Conservation (phyloP, 2,888 invertebrate species). For the Erpobdella octoculata region DNA sequence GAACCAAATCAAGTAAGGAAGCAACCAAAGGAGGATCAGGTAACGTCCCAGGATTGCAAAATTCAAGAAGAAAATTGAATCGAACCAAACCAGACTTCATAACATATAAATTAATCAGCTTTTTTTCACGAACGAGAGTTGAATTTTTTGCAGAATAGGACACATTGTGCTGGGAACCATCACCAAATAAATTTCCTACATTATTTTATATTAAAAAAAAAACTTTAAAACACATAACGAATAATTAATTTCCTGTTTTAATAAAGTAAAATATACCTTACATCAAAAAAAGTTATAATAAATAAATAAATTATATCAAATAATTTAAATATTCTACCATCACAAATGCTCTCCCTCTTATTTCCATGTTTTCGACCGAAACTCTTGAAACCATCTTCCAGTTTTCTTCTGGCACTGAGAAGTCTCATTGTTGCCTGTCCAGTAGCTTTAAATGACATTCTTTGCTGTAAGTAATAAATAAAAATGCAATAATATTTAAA, state of each 20-base stretch:
- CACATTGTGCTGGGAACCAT: background rate
- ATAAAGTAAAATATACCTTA: background rate
- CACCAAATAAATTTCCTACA: background rate
- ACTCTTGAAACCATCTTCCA: constrained; percentile 74
- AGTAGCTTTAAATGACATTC: constrained; percentile 51
- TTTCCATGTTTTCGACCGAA: constrained; percentile 61
- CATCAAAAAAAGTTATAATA: background rate
- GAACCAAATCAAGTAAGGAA: constrained; percentile 82
- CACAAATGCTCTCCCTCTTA: constrained; percentile 79
- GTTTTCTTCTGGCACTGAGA: constrained; percentile 62
- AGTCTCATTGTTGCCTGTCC: constrained; percentile 53
- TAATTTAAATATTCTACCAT: too few relatives aligned
- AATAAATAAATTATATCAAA: too few relatives aligned
- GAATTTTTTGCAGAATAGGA: background rate
- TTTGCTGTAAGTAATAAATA: constrained; percentile 9
- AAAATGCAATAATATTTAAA: background rate
- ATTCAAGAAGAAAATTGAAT: constrained; percentile 84
- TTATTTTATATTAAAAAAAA: background rate
- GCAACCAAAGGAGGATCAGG: constrained; percentile 93
- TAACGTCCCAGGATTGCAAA: constrained; percentile 86
- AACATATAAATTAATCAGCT: constrained; percentile 66
- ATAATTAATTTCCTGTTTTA: background rate
- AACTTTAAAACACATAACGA: background rate
- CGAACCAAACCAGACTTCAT: constrained; percentile 79
- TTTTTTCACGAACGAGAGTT: constrained; percentile 76